phyloP scores from a whole-genome alignment of 35 echinoderm and acorn worm species.

The Strongylocentrotus purpuratus region DNA sequence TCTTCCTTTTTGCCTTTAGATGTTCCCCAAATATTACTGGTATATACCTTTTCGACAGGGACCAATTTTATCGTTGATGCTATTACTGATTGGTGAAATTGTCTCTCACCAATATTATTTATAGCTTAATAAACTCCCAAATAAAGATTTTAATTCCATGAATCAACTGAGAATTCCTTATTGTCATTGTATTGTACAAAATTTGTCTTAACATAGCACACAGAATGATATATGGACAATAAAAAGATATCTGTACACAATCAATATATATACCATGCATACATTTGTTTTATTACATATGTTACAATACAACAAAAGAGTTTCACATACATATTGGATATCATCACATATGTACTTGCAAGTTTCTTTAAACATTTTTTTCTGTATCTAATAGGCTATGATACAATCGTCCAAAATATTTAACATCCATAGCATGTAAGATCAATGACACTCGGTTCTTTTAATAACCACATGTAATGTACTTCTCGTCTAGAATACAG shows the following conservation, averaged over 20 bases:
- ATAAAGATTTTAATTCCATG: no score
- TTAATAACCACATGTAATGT: not conserved
- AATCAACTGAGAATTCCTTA: no score
- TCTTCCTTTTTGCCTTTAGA: no score
- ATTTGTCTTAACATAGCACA: not conserved
- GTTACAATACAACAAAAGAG: not conserved
- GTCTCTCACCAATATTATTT: no score
- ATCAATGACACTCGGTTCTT: not conserved
- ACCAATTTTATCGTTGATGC: no score
- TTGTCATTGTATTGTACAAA: no score
- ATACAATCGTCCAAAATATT: not conserved
- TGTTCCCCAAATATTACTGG: no score
- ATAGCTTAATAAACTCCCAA: no score
- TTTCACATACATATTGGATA: conserved; percentile 3
- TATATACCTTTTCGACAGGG: no score
- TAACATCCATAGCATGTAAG: not conserved
- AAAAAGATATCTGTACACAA: not conserved
- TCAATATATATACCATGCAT: not conserved
- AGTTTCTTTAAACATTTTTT: not conserved
- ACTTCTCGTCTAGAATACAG: not conserved
- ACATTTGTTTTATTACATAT: conserved; percentile 15
- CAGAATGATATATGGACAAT: not conserved
- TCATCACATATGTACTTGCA: conserved; percentile 3
- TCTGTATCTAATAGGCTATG: not conserved
- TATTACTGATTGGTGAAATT: no score